Evolutionary conservation across 2,113 vertebrate species (phyloP), one percentile per base, ranked within the genome.

Genomic region (Hippocampus mohnikei): DNA sequence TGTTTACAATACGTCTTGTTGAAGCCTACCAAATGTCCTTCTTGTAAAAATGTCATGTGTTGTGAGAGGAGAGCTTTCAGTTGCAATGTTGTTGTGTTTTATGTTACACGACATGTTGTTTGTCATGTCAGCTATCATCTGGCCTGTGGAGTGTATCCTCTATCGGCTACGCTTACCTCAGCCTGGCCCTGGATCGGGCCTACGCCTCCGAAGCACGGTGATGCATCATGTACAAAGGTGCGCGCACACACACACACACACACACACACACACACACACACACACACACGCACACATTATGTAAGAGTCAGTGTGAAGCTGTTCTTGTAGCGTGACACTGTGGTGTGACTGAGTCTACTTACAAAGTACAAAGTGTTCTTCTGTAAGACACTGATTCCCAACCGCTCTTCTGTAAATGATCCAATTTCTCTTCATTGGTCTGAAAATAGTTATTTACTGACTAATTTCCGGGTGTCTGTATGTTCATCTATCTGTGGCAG

Each of bases 211-310:
- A 93, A 66, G 89, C 91, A 23, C 88, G 93, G 0, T 90, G 91
- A 74, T 91, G 91, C 71, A 91, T 94, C 80, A 92, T 93, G 91
- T 92, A 91, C 48, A 50, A 37, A 94, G 93, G 93, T 93, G 11
- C 46, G 1, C 13, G 8, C 23, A 12, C 53, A 25, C 53, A 27
- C 11, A 55, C 8, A 55, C 46, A 18, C 16, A 5, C 12, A 12
- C n/a, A 23, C 53, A 58, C 55, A 27, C 11, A 56, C 9, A 56
- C 53, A 55, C 46, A 18, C 16, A 5, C 12, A 12, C n/a, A 23
- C 53, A 58, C 55, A 27, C 11, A 56, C 9, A 56, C 53, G 12
- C n/a, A 1, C 53, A 23, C 53, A 25, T 56, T 56, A 56, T 25
- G n/a, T 56, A 56, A 53, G 18, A 21, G 50, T n/a, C 46, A 50